These are phyloP conservation scores for Stegodyphus mimosarum DNA, from an alignment of 1,140 invertebrate species.

Conservation along the genomic window DNA sequence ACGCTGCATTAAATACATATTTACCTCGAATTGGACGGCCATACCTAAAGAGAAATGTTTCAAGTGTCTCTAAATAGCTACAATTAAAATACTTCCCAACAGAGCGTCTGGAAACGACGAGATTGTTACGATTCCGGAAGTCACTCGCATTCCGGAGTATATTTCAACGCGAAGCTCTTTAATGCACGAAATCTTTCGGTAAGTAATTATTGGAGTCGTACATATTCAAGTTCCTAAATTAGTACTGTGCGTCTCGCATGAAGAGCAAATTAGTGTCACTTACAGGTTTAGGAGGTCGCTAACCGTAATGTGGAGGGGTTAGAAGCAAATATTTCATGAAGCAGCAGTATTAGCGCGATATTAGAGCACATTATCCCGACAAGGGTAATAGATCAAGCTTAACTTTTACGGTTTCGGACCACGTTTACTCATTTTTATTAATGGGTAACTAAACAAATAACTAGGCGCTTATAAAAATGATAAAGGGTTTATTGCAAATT, in stretches of 20 bases:
- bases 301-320: not conserved
- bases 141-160: too few relatives aligned
- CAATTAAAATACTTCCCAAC: slow-evolving; percentile 27
- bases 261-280: slow-evolving; percentile 29
- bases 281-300: slow-evolving; percentile 34
- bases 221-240: slow-evolving; percentile 34
- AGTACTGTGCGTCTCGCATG: slow-evolving; percentile 7
- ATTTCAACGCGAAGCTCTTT: not conserved
- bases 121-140: too few relatives aligned
- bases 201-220: slow-evolving; percentile 40
- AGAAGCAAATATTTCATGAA: too few relatives aligned
- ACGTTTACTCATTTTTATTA: too few relatives aligned
- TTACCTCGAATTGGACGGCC: slow-evolving; percentile 6
- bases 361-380: too few relatives aligned
- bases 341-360: too few relatives aligned
- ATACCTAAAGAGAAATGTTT: not conserved
- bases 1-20: slow-evolving; percentile 26
- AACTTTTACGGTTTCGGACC: too few relatives aligned
- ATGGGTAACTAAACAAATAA: too few relatives aligned
- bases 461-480: too few relatives aligned
- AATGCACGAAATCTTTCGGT: slow-evolving; percentile 28
- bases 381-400: too few relatives aligned
- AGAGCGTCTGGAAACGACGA: too few relatives aligned
- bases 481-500: too few relatives aligned
- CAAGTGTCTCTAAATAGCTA: slow-evolving; percentile 28